Conservation (phyloP, 2,888 invertebrate species). For the Drosophila emarginata region DNA sequence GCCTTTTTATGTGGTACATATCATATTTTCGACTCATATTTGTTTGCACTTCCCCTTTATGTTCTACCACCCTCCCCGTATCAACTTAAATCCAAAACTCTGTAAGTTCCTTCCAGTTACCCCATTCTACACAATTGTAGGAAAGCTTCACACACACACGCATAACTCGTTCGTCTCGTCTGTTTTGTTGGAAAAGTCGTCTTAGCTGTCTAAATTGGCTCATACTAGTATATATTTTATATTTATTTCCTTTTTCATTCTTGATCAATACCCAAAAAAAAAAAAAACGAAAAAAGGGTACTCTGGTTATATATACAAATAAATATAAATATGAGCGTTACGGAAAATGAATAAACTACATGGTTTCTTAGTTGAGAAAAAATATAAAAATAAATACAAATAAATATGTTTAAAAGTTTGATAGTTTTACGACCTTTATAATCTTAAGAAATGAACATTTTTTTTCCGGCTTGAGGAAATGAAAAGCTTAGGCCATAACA, state of each 20-base stretch:
- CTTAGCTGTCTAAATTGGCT: slow-evolving; percentile 14
- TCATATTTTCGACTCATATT: slow-evolving; percentile 45
- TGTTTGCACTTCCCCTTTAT: not conserved
- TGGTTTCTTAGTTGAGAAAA: too few relatives aligned
- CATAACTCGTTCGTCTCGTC: slow-evolving; percentile 12
- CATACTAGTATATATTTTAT: not conserved
- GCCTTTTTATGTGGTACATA: slow-evolving; percentile 25
- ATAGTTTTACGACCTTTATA: too few relatives aligned
- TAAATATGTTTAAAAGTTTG: too few relatives aligned
- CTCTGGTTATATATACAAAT: too few relatives aligned
- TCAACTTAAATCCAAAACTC: not conserved
- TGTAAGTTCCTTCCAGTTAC: not conserved
- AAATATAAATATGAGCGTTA: too few relatives aligned
- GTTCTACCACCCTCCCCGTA: not conserved
- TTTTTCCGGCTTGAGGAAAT: too few relatives aligned
- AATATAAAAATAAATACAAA: too few relatives aligned
- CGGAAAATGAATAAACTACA: too few relatives aligned
- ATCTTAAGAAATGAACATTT: too few relatives aligned
- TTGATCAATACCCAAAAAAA: not conserved
- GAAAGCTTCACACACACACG: not conserved
- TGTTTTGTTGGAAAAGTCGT: not conserved
- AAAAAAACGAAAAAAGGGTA: too few relatives aligned
- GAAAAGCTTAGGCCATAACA: too few relatives aligned
- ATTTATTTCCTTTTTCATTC: slow-evolving; percentile 1
- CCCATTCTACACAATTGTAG: not conserved